phyloP scores from a whole-genome alignment of 2,888 invertebrate genomes.

The Argynnis bischoffii region DNA sequence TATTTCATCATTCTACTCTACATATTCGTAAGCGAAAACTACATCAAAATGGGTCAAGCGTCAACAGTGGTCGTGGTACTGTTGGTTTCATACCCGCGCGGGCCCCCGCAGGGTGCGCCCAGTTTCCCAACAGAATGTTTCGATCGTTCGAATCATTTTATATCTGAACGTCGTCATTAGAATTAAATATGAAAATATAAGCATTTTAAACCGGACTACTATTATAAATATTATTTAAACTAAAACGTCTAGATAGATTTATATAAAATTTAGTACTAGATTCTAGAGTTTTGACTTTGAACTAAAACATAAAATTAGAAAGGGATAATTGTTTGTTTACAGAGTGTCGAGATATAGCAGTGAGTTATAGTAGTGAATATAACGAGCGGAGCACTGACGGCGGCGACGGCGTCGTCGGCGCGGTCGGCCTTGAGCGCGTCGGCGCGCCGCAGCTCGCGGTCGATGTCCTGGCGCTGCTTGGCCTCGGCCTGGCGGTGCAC shows the following conservation, averaged over 20 bases:
- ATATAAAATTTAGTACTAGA: too few species aligned
- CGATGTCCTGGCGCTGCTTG: slow-evolving; percentile 87
- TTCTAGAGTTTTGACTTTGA: too few species aligned
- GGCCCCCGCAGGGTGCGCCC: slow-evolving; percentile 97
- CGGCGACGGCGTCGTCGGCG: slow-evolving; percentile 92
- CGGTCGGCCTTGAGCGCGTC: slow-evolving; percentile 90
- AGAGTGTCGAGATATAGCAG: too few species aligned
- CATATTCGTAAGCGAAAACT: neutral
- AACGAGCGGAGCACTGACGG: slow-evolving; percentile 63
- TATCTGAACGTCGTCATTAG: too few species aligned
- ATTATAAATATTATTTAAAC: too few species aligned
- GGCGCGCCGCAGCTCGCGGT: slow-evolving; percentile 91
- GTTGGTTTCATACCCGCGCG: slow-evolving; percentile 78
- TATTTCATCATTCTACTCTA: neutral
- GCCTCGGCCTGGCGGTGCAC: slow-evolving; percentile 69
- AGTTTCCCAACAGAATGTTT: slow-evolving; percentile 90
- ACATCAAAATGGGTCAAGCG: neutral
- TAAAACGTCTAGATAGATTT: too few species aligned
- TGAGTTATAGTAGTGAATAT: too few species aligned
- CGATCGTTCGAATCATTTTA: too few species aligned
- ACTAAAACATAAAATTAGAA: too few species aligned
- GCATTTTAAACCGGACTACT: too few species aligned
- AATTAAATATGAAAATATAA: too few species aligned
- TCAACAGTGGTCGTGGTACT: neutral
- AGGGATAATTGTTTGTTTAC: too few species aligned